Conservation (phyloP, 2,797 vertebrate genomes). For the Bryconaethiops microstoma region DNA sequence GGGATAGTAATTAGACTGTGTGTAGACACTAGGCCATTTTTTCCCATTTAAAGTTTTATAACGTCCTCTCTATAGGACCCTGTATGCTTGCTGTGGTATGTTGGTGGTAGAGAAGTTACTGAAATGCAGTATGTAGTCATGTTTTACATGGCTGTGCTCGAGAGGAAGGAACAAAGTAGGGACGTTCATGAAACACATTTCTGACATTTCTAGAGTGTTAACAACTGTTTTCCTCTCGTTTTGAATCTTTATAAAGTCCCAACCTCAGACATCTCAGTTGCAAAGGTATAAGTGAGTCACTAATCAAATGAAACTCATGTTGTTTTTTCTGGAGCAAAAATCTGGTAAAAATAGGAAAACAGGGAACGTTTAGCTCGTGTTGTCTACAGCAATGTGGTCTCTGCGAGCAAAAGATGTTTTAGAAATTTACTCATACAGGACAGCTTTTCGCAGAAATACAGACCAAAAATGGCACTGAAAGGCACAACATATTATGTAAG, state of each 20-base stretch:
- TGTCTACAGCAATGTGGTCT: background rate
- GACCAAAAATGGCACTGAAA: background rate
- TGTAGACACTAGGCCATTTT: conserved; percentile 8
- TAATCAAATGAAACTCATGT: conserved; percentile 15
- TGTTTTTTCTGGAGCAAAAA: conserved; percentile 21
- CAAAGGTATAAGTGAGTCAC: conserved; percentile 7
- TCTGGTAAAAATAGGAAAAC: background rate
- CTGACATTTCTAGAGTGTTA: too few relatives aligned
- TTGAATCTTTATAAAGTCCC: background rate
- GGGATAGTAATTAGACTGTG: conserved; percentile 8
- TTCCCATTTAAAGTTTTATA: conserved; percentile 35
- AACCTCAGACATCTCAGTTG: background rate
- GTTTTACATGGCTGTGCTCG: background rate
- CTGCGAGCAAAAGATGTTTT: background rate
- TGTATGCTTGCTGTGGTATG: background rate
- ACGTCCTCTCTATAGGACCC: conserved; percentile 9
- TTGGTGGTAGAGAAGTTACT: background rate
- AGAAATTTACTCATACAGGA: conserved; percentile 2
- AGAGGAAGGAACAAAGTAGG: background rate
- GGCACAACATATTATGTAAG: background rate
- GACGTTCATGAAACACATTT: background rate
- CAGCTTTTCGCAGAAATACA: conserved; percentile 8
- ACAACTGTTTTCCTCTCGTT: background rate
- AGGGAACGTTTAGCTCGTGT: conserved; percentile 33
- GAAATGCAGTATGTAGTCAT: background rate